Conservation (phyloP, 2,888 invertebrate species). For the Coremacera marginata region DNA sequence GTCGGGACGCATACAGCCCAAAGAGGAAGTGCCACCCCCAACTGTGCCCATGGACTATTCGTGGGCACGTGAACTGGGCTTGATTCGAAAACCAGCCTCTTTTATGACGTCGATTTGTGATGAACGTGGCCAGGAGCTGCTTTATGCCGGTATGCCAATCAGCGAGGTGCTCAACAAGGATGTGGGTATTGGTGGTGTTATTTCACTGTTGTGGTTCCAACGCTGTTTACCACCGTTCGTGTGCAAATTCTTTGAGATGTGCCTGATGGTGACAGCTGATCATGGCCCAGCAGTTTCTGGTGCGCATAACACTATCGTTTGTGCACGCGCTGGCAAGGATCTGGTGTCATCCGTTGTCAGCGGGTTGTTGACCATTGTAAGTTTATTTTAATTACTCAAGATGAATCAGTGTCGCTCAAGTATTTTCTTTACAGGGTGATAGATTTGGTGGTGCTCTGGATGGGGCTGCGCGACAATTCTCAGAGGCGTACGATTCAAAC, state of each 20-base stretch:
- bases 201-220: slow-evolving; percentile 98
- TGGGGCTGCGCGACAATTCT: slow-evolving; percentile 97
- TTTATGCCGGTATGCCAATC: slow-evolving; percentile 95
- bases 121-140: slow-evolving; percentile 95
- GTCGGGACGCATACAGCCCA: slow-evolving; percentile 85
- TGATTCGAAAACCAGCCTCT: slow-evolving; percentile 98
- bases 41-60: slow-evolving; percentile 99
- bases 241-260: slow-evolving; percentile 98
- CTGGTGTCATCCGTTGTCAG: slow-evolving; percentile 95
- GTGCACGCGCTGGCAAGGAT: slow-evolving; percentile 97
- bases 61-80: slow-evolving; percentile 95
- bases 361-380: slow-evolving; percentile 95
- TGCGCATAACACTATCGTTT: slow-evolving; percentile 98
- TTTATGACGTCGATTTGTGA: slow-evolving; percentile 99
- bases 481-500: slow-evolving; percentile 94
- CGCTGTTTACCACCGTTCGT: slow-evolving; percentile 94
- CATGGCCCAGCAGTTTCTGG: slow-evolving; percentile 99
- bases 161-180: slow-evolving; percentile 91
- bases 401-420: not conserved
- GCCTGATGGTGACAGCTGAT: slow-evolving; percentile 97
- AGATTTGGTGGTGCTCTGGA: slow-evolving; percentile 98
- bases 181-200: slow-evolving; percentile 97
- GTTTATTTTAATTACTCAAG: slow-evolving; percentile 61
- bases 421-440: slow-evolving; percentile 80
- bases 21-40: slow-evolving; percentile 94